These are phyloP conservation scores for Myripristis murdjan DNA, from an alignment of 2,797 vertebrate genomes.

Conservation along the genomic window DNA sequence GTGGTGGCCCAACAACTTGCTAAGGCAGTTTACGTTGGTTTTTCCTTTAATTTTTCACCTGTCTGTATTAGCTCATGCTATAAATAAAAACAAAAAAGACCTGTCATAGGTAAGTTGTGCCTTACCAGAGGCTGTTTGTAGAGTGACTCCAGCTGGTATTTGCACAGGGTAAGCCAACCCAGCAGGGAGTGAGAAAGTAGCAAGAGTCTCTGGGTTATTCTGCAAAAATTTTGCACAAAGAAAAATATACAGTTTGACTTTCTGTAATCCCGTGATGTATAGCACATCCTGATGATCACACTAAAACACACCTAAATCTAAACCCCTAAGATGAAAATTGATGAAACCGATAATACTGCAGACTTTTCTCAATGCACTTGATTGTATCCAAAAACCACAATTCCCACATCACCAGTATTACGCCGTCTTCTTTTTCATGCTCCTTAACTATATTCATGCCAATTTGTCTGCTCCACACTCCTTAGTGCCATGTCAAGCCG, in stretches of 20 bases:
- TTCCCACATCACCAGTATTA: too few species aligned
- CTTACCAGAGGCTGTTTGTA: constrained; percentile 93
- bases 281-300: neutral
- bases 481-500: neutral
- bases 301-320: too few species aligned
- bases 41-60: too few species aligned
- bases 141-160: constrained; percentile 93
- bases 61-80: neutral
- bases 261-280: neutral
- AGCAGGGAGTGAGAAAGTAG: constrained; percentile 89
- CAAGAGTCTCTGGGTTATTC: constrained; percentile 80
- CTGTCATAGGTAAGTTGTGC: neutral
- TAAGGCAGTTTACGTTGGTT: too few species aligned
- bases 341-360: too few species aligned
- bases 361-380: neutral
- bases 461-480: neutral
- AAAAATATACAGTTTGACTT: neutral
- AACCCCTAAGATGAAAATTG: too few species aligned
- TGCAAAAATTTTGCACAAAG: constrained; percentile 65
- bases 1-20: too few species aligned
- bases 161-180: constrained; percentile 91
- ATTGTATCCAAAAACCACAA: neutral
- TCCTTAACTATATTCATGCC: neutral
- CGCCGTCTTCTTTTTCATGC: too few species aligned
- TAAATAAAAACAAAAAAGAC: constrained; percentile 1